Conservation (phyloP, 2,113 vertebrate species). For the Morphnarchus princeps region DNA sequence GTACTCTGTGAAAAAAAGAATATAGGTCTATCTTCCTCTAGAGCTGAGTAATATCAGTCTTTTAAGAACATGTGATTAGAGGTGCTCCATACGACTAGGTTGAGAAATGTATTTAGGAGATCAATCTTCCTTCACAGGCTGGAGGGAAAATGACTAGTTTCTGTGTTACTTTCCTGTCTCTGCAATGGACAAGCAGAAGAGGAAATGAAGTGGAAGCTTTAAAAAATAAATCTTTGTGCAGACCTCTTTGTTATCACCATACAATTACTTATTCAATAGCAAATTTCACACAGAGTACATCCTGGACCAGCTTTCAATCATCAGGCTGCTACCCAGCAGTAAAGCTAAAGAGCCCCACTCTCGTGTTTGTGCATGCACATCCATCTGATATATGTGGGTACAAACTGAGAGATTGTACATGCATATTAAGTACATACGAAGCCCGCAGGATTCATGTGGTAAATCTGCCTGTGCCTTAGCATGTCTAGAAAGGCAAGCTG, state of each 20-base stretch:
- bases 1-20: neutral
- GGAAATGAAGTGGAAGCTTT: neutral
- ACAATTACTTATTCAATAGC: neutral
- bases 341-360: neutral
- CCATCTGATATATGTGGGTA: rapidly evolving
- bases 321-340: neutral
- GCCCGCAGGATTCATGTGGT: neutral
- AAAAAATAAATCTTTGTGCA: neutral
- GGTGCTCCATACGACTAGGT: neutral
- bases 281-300: neutral
- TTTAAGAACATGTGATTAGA: neutral
- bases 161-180: neutral
- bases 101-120: neutral
- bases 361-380: neutral
- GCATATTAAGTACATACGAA: neutral
- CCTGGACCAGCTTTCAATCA: neutral
- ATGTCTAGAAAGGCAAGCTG: neutral
- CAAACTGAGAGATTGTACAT: neutral
- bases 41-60: neutral
- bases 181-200: neutral
- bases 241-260: neutral
- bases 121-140: neutral
- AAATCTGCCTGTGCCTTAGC: neutral
- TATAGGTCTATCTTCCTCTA: neutral
- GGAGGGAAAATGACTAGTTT: neutral